phyloP scores from a whole-genome alignment of 2,888 invertebrate genomes.

The Andrena bicolor region DNA sequence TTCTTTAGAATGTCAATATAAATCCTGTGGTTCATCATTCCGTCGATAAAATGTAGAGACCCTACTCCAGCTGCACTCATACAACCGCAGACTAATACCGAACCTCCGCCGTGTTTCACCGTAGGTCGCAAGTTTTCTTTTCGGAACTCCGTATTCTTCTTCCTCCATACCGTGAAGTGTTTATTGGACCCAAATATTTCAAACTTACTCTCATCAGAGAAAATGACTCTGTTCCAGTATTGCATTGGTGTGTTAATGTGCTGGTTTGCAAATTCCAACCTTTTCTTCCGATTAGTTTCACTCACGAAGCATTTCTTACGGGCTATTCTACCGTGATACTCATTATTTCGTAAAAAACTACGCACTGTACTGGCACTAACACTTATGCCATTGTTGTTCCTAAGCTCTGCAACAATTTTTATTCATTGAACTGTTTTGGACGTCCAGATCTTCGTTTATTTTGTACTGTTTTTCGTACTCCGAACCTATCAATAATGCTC shows the following conservation, averaged over 20 bases:
- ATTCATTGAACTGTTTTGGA: background rate
- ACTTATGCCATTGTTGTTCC: no score
- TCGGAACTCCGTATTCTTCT: background rate
- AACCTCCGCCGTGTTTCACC: background rate
- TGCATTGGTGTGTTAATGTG: background rate
- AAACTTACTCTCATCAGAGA: slow-evolving; percentile 21
- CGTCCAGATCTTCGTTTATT: background rate
- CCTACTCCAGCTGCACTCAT: no score
- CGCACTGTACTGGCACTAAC: no score
- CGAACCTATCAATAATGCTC: background rate
- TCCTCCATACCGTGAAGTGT: background rate
- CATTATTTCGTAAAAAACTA: no score
- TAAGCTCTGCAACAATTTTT: no score
- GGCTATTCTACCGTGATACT: no score
- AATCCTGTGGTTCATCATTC: background rate
- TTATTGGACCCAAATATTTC: slow-evolving; percentile 2
- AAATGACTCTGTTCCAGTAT: slow-evolving; percentile 14
- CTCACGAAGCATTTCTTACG: no score
- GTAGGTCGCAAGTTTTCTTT: background rate
- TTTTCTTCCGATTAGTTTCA: no score
- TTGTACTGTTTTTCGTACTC: background rate
- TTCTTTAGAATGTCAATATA: slow-evolving; percentile 9
- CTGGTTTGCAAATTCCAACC: background rate
- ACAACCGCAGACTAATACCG: no score
- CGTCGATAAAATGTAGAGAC: no score